Evolutionary conservation across 2,797 vertebrate species (phyloP).

Genomic region (Pygocentrus nattereri): DNA sequence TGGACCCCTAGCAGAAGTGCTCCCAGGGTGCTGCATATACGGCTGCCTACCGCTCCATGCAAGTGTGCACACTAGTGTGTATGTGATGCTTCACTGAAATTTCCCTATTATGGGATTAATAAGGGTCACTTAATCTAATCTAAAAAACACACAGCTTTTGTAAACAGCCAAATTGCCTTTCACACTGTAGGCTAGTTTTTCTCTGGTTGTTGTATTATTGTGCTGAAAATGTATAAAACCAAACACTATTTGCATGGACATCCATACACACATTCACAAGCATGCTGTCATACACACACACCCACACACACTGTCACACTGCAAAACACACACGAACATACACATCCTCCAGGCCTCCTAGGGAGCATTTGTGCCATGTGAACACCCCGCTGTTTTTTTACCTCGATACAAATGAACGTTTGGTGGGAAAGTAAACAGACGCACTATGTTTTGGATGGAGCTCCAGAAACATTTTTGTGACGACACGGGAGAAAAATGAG

Average conservation of each 20-base stretch:
- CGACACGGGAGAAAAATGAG: slow-evolving; percentile 39
- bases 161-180: neutral
- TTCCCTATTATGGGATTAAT: no score
- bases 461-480: slow-evolving; percentile 52
- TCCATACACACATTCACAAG: neutral
- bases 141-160: no score
- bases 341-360: slow-evolving; percentile 6
- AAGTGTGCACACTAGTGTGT: no score
- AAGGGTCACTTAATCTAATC: no score
- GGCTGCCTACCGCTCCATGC: no score
- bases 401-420: slow-evolving; percentile 25
- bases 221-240: neutral
- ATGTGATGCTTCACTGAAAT: no score
- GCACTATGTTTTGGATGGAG: slow-evolving; percentile 38
- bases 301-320: slow-evolving; percentile 4
- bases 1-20: no score
- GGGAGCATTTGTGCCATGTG: neutral
- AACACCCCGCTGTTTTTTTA: slow-evolving; percentile 25
- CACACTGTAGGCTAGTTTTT: neutral
- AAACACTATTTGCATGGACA: neutral
- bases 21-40: no score
- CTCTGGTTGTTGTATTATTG: neutral
- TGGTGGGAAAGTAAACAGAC: slow-evolving; percentile 54
- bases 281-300: neutral
- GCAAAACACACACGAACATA: slow-evolving; percentile 2